Evolutionary conservation across 2,113 vertebrate genomes (phyloP), one percentile per base, ranked within the genome.

Genomic region (Melanerpes formicivorus): DNA sequence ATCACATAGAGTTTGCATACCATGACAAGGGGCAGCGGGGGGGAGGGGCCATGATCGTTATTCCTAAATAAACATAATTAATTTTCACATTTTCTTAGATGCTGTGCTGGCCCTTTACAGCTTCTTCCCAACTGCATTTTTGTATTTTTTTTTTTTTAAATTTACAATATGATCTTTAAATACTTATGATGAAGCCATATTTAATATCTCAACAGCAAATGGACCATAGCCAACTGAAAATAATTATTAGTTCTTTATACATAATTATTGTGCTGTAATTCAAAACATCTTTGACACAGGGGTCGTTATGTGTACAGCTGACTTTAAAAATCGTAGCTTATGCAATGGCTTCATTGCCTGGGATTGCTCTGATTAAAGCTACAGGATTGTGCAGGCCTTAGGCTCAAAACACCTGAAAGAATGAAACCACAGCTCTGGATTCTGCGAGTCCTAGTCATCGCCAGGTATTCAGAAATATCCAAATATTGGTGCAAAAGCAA

Each of bases 191-290:
- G 79, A 83, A 94, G 69, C 65, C 65, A 77, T 87, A 54, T 89
- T 93, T 93, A 80, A 65, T 70, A 93, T 83, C 71, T 88, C 66
- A 88, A 32, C 46, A 82, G 77, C 22, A 87, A 84, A 87, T 48
- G 69, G 67, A 63, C 55, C 3, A 2, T 67, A 85, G 48, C 22
- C 72, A 87, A 75, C 42, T 60, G n/a, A 87, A 92, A 93, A 30
- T n/a, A 83, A 65, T 74, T 42, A 84, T 59, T 85, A 75, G 48
- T 27, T 71, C 48, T 69, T 64, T 50, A 77, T 64, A 91, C 34
- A 42, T 27, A 18, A 17, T 75, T 72, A 83, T 44, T 77, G 34
- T n/a, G 63, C 4, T 75, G 70, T 59, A 72, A 70, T 59, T 81
- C 34, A 60, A 95, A 55, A 17, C 46, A 34, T 32, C 77, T 93